Evolutionary conservation across 2,113 vertebrate species (phyloP).

Genomic region (Pogonocichla stellata): DNA sequence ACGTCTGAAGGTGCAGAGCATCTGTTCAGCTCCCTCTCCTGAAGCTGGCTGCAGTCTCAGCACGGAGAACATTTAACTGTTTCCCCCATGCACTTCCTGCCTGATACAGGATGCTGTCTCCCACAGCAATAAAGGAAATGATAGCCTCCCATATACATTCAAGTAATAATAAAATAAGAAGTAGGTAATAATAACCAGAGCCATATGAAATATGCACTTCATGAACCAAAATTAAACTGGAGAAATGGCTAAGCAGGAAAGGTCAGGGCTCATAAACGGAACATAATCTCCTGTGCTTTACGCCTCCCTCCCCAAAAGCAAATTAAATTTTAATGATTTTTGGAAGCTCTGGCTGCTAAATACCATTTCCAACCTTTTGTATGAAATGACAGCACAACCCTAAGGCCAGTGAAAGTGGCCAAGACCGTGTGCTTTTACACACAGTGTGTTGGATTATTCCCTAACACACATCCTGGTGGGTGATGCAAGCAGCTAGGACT

Average conservation of each 20-base stretch:
- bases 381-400: slow-evolving; percentile 36
- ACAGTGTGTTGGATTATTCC: neutral
- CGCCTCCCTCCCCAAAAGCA: slow-evolving; percentile 48
- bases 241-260: slow-evolving; percentile 69
- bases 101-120: slow-evolving; percentile 46
- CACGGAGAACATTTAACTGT: neutral
- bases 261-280: slow-evolving; percentile 74
- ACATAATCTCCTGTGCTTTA: slow-evolving; percentile 73
- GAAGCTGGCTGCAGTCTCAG: neutral
- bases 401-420: neutral
- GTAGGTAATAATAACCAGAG: slow-evolving; percentile 67
- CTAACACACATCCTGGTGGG: neutral
- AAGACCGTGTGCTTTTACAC: neutral
- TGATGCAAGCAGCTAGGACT: neutral
- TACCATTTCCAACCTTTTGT: slow-evolving; percentile 49
- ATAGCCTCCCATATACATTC: slow-evolving; percentile 55
- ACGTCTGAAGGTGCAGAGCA: neutral
- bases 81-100: slow-evolving; percentile 43
- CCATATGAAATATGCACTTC: slow-evolving; percentile 70
- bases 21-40: neutral
- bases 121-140: slow-evolving; percentile 64
- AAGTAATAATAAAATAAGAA: slow-evolving; percentile 66
- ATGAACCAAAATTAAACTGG: slow-evolving; percentile 69
- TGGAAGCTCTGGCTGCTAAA: slow-evolving; percentile 56
- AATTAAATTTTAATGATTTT: slow-evolving; percentile 77